Conservation (phyloP, 2,797 vertebrate genomes). For the Erpetoichthys calabaricus region DNA sequence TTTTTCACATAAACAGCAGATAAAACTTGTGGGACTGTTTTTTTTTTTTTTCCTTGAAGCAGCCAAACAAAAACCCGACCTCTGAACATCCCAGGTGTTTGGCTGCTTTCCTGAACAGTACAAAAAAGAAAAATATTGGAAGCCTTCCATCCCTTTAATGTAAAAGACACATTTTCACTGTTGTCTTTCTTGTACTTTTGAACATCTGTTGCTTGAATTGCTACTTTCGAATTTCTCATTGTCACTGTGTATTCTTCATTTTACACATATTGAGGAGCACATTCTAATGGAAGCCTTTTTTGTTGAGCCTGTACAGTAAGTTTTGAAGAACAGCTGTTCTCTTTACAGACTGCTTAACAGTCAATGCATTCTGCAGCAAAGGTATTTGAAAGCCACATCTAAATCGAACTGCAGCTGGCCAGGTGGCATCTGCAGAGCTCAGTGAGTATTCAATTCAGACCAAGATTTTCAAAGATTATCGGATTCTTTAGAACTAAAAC, state of each 20-base stretch:
- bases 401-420: conserved; percentile 27
- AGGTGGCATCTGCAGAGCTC: conserved; percentile 28
- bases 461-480: conserved; percentile 26
- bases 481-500: conserved; percentile 17
- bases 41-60: too few relatives aligned
- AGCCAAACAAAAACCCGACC: conserved; percentile 3
- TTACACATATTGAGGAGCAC: conserved; percentile 14
- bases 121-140: conserved; percentile 18
- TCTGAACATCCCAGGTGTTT: conserved; percentile 24
- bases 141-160: not conserved
- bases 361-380: conserved; percentile 16
- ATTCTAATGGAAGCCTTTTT: conserved; percentile 27
- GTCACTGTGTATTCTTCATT: conserved; percentile 15
- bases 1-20: too few relatives aligned
- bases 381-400: conserved; percentile 40
- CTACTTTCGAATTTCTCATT: conserved; percentile 22
- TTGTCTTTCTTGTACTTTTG: conserved; percentile 1
- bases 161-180: conserved; percentile 5
- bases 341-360: conserved; percentile 15
- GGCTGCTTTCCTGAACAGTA: conserved; percentile 19
- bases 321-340: conserved; percentile 24
- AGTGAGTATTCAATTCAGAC: conserved; percentile 23
- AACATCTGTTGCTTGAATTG: not conserved
- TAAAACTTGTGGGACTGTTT: not conserved
- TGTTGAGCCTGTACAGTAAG: conserved; percentile 26